These are phyloP conservation scores for Bos javanicus DNA, from an alignment of 2,113 vertebrate genomes.

Conservation along the genomic window DNA sequence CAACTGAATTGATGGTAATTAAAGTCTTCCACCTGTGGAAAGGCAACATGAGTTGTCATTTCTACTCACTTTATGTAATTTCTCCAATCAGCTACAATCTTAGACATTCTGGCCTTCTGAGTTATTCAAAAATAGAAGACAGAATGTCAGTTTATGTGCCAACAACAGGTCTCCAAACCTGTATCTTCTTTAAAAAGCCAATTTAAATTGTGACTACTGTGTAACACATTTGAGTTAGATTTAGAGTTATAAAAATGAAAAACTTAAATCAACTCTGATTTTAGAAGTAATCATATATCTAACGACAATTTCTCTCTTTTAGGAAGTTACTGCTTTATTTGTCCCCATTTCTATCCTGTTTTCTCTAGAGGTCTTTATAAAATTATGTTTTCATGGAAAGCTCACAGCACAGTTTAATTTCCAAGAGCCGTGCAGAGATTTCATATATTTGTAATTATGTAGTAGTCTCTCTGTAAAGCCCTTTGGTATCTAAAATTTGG, in stretches of 20 bases:
- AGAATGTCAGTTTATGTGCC: background rate
- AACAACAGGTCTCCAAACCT: background rate
- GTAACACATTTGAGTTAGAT: background rate
- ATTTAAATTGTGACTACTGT: background rate
- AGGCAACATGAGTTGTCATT: background rate
- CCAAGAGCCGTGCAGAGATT: background rate
- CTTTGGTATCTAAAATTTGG: constrained; percentile 47
- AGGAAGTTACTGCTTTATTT: background rate
- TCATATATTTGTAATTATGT: constrained; percentile 26
- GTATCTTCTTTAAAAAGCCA: background rate
- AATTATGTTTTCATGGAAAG: constrained; percentile 23
- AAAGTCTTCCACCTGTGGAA: background rate
- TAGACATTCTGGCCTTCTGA: constrained; percentile 2
- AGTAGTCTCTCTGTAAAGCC: constrained; percentile 55
- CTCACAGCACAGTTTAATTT: background rate
- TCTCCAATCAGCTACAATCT: constrained; percentile 4
- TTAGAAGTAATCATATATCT: background rate
- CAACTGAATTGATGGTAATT: background rate
- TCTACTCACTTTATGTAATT: background rate
- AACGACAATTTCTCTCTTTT: background rate
- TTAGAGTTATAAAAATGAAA: constrained; percentile 10
- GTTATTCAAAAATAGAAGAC: constrained; percentile 1
- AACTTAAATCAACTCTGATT: background rate
- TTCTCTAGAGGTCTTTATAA: background rate
- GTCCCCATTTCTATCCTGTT: background rate